These are phyloP conservation scores for Molanna angustata DNA, from an alignment of 2,888 invertebrate species.

Conservation along the genomic window DNA sequence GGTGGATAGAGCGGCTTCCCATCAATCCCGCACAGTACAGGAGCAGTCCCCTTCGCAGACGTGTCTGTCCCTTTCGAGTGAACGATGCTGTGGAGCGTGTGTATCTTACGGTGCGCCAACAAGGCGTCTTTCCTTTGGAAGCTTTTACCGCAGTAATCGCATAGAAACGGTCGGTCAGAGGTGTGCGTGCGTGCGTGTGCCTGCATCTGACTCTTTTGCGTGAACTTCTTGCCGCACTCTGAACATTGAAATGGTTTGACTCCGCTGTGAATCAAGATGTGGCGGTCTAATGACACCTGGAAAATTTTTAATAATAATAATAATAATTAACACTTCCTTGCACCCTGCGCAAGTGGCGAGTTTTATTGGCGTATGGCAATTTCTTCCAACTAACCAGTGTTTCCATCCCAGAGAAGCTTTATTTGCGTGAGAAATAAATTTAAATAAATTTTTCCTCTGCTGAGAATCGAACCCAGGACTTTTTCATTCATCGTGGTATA, in stretches of 20 bases:
- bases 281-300: conserved; percentile 26
- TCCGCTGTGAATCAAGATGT: conserved; percentile 26
- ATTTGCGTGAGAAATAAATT: no score
- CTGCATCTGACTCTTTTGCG: conserved; percentile 27
- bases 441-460: no score
- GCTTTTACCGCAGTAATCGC: conserved; percentile 30
- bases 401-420: no score
- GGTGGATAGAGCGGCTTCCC: conserved; percentile 17
- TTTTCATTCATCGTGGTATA: no score
- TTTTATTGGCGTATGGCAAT: no score
- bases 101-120: conserved; percentile 26
- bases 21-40: conserved; percentile 20
- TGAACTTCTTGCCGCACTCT: conserved; percentile 27
- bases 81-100: conserved; percentile 20
- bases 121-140: conserved; percentile 31
- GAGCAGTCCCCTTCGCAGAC: conserved; percentile 2
- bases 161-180: conserved; percentile 28
- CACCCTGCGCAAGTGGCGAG: no score
- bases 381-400: no score
- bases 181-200: conserved; percentile 26
- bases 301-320: no score
- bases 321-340: no score
- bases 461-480: no score
- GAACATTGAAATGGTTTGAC: conserved; percentile 19
- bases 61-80: conserved; percentile 10